Evolutionary conservation across 1,140 invertebrate genomes (phyloP), one percentile per base, ranked within the genome.

Genomic region (Pseudomyrmex concolor): DNA sequence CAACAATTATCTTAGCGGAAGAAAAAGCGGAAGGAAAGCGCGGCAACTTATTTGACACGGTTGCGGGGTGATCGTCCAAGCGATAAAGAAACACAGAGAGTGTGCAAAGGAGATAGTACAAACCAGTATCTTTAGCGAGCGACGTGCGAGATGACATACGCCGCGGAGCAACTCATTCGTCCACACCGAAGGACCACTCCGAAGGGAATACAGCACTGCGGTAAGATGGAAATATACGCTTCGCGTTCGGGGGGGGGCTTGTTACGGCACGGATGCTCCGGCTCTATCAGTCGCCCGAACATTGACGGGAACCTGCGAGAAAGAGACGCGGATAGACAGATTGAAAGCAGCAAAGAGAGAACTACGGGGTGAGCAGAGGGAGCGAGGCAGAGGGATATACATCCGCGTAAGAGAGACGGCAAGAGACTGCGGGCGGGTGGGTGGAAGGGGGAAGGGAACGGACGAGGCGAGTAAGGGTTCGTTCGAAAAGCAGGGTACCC

Each of bases 401-500:
- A 43, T n/a, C 51, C 8, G 84, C 43, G 12, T 19, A 34, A 68
- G 34, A 50, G 48, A 59, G 13, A 55, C 51, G 51, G 62, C 80
- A 19, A 51, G 54, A 80, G 25, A 48, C 48, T 51, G 19, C 73
- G 22, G 74, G 54, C 71, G 63, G 60, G 68, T 70, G 73, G 59
- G 63, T 87, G 60, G 71, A 73, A 84, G 22, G 57, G 25, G 34
- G 34, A 64, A 22, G 19, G 15, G 54, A 15, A 51, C 48, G 34
- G 8, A 34, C 10, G 17, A 59, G 64, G 76, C 74, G 81, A 51
- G 64, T 66, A 81, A 86, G 80, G 83, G 88, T 85, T 84, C 84
- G 85, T 81, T 87, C 86, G 88, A 89, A 91, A 90, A 89, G 89
- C 89, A 84, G 87, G 86, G 86, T 84, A 91, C 86, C 90, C 90